Percentiles rank a stretch among this genome's conserved stretches.
Evolutionary conservation across 1,140 invertebrate species (phyloP).

Genomic region (Drosophila bifasciata): DNA sequence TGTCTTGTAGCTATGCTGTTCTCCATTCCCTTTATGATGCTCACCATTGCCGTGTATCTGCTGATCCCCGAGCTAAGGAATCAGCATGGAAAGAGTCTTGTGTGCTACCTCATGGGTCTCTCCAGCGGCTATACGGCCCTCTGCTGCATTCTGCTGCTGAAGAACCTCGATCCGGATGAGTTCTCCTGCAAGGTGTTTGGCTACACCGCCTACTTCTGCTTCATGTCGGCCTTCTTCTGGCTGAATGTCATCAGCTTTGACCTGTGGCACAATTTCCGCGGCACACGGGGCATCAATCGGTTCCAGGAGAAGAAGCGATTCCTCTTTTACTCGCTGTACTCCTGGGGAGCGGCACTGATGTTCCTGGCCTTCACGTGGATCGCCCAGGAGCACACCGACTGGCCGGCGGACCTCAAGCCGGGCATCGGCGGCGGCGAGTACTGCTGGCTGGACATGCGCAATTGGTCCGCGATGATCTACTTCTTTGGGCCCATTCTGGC

Average conservation of each 20-base stretch:
- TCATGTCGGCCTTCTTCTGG: slow-evolving; percentile 91
- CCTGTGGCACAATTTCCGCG: slow-evolving; percentile 90
- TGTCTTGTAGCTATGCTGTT: slow-evolving; percentile 86
- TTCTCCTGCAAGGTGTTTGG: slow-evolving; percentile 71
- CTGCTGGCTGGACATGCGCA: slow-evolving; percentile 85
- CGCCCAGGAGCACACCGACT: slow-evolving; percentile 84
- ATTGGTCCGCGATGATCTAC: slow-evolving; percentile 87
- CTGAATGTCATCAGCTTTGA: slow-evolving; percentile 91
- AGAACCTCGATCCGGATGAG: slow-evolving; percentile 33
- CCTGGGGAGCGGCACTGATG: slow-evolving; percentile 87
- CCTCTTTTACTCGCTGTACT: slow-evolving; percentile 88
- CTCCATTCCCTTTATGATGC: slow-evolving; percentile 89
- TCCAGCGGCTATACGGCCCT: slow-evolving; percentile 87
- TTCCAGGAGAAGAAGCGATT: slow-evolving; percentile 86
- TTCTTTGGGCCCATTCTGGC: slow-evolving; percentile 90
- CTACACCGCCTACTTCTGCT: slow-evolving; percentile 89
- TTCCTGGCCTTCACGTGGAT: slow-evolving; percentile 79
- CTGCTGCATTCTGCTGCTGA: slow-evolving; percentile 85
- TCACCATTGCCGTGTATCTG: slow-evolving; percentile 90
- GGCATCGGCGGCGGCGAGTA: slow-evolving; percentile 85
- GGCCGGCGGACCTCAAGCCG: slow-evolving; percentile 84
- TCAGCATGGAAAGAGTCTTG: slow-evolving; percentile 89
- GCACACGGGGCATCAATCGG: slow-evolving; percentile 84
- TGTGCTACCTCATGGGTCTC: slow-evolving; percentile 89
- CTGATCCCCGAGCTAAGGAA: slow-evolving; percentile 89